Evolutionary conservation across 2,888 invertebrate genomes (phyloP), one percentile per base, ranked within the genome.

Genomic region (Axea sp.): DNA sequence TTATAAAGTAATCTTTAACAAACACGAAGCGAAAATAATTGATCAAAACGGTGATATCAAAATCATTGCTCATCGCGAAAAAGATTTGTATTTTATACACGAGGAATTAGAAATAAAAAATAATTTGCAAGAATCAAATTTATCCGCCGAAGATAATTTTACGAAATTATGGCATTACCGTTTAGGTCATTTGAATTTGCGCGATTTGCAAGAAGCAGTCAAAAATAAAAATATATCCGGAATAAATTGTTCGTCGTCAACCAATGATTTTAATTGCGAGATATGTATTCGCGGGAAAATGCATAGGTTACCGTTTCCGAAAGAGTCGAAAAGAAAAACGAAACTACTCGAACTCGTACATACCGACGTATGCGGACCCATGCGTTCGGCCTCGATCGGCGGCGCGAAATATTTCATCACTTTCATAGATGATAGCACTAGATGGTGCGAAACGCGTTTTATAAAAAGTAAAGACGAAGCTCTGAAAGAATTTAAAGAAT

Each of bases 301-400:
- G 37, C 6, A 15, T 1, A 6, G 49, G 12, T 11, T 14, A 0
- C 19, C 55, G 2, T 62, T 73, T 9, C 47, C 67, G 7, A 47
- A 33, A 7, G 11, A 30, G 22, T 11, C 45, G 0, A 14, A 22
- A 7, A 22, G 60, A 28, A 22, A 5, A 2, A 31, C 65, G 2
- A 24, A 9, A 6, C 19, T 8, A 5, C 14, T 78, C 15, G 78
- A 81, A 5, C 65, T 81, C n/a, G 57, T 82, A 1, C 81, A 82
- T 17, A 73, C 77, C 0, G 80, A 79, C 47, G 62, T 82, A 1
- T 78, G 78, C 31, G 80, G 80, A 1, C 81, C 78, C 0, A 77
- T 77, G 71, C 28, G 76, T 8, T 35, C 49, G 1, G 8, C 41
- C 9, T 80, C 78, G 2, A 37, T 43, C 8, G 75, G 75, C 9